Evolutionary conservation across 2,797 vertebrate species (phyloP).

Genomic region (Pangasius mekongensis): DNA sequence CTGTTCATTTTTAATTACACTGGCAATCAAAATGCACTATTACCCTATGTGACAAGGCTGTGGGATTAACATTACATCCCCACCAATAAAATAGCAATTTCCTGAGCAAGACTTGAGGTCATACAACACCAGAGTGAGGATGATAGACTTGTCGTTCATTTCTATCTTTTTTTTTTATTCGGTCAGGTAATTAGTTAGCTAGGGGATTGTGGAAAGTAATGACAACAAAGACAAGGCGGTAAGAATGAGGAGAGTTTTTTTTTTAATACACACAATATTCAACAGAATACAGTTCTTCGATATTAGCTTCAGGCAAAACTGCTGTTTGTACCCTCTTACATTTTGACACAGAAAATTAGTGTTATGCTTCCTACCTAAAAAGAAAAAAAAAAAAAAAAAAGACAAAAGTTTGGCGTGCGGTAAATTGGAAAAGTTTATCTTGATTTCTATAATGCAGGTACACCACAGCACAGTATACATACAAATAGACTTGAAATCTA

Average conservation of each 20-base stretch:
- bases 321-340: conserved; percentile 4
- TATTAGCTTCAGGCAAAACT: conserved; percentile 44
- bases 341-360: neutral
- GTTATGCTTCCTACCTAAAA: neutral
- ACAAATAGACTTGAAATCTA: conserved; percentile 6
- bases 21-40: neutral
- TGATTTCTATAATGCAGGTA: neutral
- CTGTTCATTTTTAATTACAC: conserved; percentile 25
- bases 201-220: conserved; percentile 39
- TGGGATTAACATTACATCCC: neutral
- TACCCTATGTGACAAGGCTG: neutral
- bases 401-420: neutral
- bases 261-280: neutral
- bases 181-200: conserved; percentile 50
- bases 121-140: neutral
- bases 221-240: conserved; percentile 48
- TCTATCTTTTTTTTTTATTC: conserved; percentile 17
- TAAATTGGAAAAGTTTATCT: neutral
- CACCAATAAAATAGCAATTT: conserved; percentile 19
- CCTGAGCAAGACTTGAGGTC: neutral
- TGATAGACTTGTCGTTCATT: conserved; percentile 8
- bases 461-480: neutral
- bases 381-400: no score
- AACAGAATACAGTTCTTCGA: neutral
- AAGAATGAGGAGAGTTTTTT: conserved; percentile 41